A percentile compares a stretch with the other conserved stretches of the same genome.
Conservation (phyloP, 2,113 vertebrate species). For the Antennarius striatus region DNA sequence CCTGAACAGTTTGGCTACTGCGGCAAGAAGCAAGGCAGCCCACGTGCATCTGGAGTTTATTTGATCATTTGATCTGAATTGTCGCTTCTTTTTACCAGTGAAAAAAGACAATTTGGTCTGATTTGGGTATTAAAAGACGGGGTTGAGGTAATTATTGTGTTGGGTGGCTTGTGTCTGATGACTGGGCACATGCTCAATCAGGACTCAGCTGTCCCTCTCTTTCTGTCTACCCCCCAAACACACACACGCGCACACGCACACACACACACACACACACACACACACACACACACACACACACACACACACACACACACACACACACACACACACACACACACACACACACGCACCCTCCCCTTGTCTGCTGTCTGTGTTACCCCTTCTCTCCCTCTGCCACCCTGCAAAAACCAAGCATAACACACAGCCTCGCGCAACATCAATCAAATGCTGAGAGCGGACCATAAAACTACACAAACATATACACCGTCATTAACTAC, state of each 20-base stretch:
- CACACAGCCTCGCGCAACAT: slow-evolving; percentile 66
- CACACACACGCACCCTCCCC: slow-evolving; percentile 46
- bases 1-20: slow-evolving; percentile 70
- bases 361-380: slow-evolving; percentile 58
- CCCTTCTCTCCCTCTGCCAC: slow-evolving; percentile 55
- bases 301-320: slow-evolving; percentile 20
- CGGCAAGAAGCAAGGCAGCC: slow-evolving; percentile 64
- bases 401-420: slow-evolving; percentile 70
- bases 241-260: slow-evolving; percentile 22
- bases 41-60: slow-evolving; percentile 67
- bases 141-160: slow-evolving; percentile 79
- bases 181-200: slow-evolving; percentile 74
- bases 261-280: slow-evolving; percentile 20
- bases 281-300: slow-evolving; percentile 13
- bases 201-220: slow-evolving; percentile 71
- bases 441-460: slow-evolving; percentile 71
- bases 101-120: slow-evolving; percentile 66
- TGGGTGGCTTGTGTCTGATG: slow-evolving; percentile 71
- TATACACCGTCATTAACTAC: slow-evolving; percentile 58
- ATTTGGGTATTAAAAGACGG: slow-evolving; percentile 69
- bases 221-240: slow-evolving; percentile 40
- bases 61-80: slow-evolving; percentile 65
- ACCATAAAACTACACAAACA: slow-evolving; percentile 75
- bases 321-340: slow-evolving; percentile 27
- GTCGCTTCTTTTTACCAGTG: slow-evolving; percentile 56